Conservation (phyloP, 2,113 vertebrate species). For the Rhea americana region DNA sequence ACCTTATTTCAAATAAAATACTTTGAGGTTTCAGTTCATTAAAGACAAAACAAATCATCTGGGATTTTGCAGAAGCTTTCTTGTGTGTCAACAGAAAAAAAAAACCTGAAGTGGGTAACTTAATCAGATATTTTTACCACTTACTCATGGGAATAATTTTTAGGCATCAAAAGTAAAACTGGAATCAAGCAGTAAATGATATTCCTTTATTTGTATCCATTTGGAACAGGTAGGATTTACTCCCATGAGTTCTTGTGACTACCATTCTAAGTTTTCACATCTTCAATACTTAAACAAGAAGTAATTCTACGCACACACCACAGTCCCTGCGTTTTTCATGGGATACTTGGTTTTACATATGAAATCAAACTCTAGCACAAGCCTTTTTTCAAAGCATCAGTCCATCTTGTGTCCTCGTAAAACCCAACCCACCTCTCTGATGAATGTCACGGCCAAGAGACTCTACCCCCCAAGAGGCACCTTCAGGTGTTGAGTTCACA, state of each 20-base stretch:
- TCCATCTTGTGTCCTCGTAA: not conserved
- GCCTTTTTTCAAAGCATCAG: not conserved
- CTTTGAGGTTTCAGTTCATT: not conserved
- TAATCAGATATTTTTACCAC: not conserved
- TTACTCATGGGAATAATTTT: not conserved
- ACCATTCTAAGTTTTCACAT: not conserved
- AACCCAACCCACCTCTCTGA: not conserved
- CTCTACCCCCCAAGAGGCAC: not conserved
- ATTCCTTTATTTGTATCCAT: not conserved
- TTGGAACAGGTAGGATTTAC: not conserved
- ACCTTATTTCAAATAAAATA: not conserved
- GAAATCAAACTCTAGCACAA: fast-evolving
- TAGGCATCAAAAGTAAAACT: not conserved
- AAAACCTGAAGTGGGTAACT: not conserved
- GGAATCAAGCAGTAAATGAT: not conserved
- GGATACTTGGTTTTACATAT: not conserved
- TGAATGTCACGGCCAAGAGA: not conserved
- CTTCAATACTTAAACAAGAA: not conserved
- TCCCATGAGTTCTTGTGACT: not conserved
- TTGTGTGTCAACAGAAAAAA: not conserved
- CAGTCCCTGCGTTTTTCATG: not conserved
- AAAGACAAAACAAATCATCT: not conserved
- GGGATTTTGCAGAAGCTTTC: not conserved
- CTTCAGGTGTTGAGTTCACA: not conserved
- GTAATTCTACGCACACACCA: not conserved